These are phyloP conservation scores for Harpagifer antarcticus DNA, from an alignment of 2,797 vertebrate genomes.

Conservation along the genomic window DNA sequence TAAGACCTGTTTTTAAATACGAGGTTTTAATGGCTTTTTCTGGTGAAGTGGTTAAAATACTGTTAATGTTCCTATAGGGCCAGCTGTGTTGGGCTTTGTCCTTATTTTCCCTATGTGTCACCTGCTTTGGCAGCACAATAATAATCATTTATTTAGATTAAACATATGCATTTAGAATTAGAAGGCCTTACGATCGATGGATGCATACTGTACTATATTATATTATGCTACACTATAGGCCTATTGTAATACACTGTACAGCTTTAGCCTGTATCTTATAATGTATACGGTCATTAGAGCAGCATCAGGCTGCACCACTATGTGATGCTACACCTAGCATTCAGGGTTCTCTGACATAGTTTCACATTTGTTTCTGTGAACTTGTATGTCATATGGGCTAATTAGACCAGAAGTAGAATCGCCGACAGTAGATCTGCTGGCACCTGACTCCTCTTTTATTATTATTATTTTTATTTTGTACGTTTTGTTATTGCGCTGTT, in stretches of 20 bases:
- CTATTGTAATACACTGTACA: no score
- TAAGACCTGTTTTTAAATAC: constrained; percentile 52
- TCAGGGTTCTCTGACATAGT: constrained; percentile 12
- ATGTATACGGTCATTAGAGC: constrained; percentile 10
- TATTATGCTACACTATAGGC: no score
- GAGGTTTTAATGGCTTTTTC: not conserved
- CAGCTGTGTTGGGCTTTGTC: constrained; percentile 7
- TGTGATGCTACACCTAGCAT: not conserved
- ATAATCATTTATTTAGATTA: not conserved
- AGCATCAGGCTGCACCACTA: constrained; percentile 3
- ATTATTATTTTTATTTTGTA: no score
- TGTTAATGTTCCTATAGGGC: not conserved
- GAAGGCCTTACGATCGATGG: not conserved
- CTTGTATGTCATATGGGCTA: constrained; percentile 16
- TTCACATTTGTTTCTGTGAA: constrained; percentile 6
- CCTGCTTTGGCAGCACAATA: not conserved
- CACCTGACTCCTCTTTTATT: constrained; percentile 9
- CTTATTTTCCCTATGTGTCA: not conserved
- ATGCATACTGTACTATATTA: no score
- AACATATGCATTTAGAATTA: not conserved
- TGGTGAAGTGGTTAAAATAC: not conserved
- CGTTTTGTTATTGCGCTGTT: no score
- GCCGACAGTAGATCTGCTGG: constrained; percentile 15
- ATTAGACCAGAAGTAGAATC: constrained; percentile 24
- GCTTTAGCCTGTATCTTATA: not conserved